These are phyloP conservation scores for Orientallactaga sibirica DNA, from an alignment of 2,797 vertebrate species.

Conservation along the genomic window DNA sequence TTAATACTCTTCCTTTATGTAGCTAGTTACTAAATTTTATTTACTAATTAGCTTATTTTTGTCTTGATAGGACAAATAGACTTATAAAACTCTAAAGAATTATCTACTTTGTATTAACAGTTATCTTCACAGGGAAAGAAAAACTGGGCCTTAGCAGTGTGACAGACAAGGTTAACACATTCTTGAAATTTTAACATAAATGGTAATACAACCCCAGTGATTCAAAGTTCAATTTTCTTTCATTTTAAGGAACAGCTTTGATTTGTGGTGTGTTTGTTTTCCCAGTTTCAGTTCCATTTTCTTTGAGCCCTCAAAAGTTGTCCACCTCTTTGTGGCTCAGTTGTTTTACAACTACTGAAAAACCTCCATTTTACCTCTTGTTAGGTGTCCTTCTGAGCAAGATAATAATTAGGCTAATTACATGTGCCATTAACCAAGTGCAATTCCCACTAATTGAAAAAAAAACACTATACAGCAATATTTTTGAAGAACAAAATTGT, in stretches of 20 bases:
- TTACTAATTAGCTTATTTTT: slow-evolving; percentile 55
- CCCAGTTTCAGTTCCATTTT: slow-evolving; percentile 72
- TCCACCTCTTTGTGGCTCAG: slow-evolving; percentile 69
- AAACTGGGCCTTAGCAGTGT: neutral
- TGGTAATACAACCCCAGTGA: neutral
- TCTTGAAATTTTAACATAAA: neutral
- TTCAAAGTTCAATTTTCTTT: slow-evolving; percentile 19
- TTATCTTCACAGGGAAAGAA: slow-evolving; percentile 23
- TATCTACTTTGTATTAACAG: slow-evolving; percentile 51
- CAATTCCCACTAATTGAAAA: slow-evolving; percentile 77
- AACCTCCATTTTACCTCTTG: slow-evolving; percentile 81
- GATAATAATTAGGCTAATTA: slow-evolving; percentile 78
- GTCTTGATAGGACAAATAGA: slow-evolving; percentile 54
- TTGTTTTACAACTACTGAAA: slow-evolving; percentile 76
- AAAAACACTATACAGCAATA: slow-evolving; percentile 66
- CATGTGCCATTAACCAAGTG: slow-evolving; percentile 79
- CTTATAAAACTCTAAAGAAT: slow-evolving; percentile 54
- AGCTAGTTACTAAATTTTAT: slow-evolving; percentile 62
- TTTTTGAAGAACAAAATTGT: slow-evolving; percentile 76
- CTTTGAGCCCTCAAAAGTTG: slow-evolving; percentile 66
- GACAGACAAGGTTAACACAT: neutral
- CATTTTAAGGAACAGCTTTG: neutral
- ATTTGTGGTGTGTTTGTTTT: neutral
- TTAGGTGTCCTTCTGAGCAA: slow-evolving; percentile 78
- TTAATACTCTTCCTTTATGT: slow-evolving; percentile 44